Percentiles rank a stretch among this genome's conserved stretches.
phyloP scores from a whole-genome alignment of 1,140 invertebrate genomes.

The Notospermus geniculatus region DNA sequence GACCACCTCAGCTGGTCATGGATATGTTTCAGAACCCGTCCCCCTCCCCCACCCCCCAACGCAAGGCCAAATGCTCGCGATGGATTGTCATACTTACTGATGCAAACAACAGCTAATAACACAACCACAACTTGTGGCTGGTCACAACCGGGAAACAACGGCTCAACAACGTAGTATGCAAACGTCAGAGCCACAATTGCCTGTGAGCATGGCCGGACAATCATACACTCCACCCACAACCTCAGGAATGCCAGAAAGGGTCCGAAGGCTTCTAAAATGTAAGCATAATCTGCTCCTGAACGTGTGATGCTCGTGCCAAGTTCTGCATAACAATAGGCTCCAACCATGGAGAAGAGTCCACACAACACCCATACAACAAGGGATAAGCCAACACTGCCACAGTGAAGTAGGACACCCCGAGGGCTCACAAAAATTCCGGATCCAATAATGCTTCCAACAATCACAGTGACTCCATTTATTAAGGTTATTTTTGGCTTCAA shows the following conservation, averaged over 20 bases:
- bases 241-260: conserved; percentile 52
- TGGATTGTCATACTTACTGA: conserved; percentile 49
- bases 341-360: conserved; percentile 75
- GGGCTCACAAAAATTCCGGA: conserved; percentile 96
- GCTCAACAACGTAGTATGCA: conserved; percentile 54
- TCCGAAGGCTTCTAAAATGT: conserved; percentile 54
- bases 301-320: conserved; percentile 47
- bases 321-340: conserved; percentile 52
- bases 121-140: conserved; percentile 46
- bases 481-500: conserved; percentile 47
- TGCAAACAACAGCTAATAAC: conserved; percentile 48
- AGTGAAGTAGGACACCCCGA: conserved; percentile 77
- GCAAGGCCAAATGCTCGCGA: no score
- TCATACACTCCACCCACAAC: conserved; percentile 62
- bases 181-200: conserved; percentile 55
- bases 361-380: conserved; percentile 79
- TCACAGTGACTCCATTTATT: conserved; percentile 50
- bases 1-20: no score
- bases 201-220: conserved; percentile 74
- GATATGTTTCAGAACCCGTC: no score
- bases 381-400: conserved; percentile 83
- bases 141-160: conserved; percentile 52
- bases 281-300: conserved; percentile 54
- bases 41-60: no score
- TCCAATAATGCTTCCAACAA: conserved; percentile 54